Percentiles rank a stretch among this genome's conserved stretches.
Evolutionary conservation across 2,797 vertebrate genomes (phyloP).

Genomic region (Tenualosa thibaudeaui): DNA sequence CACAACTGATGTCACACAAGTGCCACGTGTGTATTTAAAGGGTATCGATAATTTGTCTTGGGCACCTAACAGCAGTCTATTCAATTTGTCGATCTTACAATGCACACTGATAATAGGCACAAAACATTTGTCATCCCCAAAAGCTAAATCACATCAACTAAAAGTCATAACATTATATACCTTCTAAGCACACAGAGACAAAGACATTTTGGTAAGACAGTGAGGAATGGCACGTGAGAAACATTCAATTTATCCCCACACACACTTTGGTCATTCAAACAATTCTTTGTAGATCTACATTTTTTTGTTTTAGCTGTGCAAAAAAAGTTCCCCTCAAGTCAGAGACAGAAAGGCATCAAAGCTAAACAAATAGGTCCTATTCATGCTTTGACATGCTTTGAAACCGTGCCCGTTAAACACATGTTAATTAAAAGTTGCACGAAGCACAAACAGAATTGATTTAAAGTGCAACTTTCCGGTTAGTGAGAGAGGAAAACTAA

Average conservation of each 20-base stretch:
- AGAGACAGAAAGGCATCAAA: constrained; percentile 51
- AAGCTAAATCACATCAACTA: constrained; percentile 10
- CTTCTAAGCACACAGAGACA: constrained; percentile 9
- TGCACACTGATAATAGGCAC: not conserved
- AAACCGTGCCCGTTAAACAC: constrained; percentile 10
- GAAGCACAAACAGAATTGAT: constrained; percentile 36
- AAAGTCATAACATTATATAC: not conserved
- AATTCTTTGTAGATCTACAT: constrained; percentile 44
- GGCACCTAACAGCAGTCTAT: not conserved
- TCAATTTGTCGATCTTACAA: not conserved
- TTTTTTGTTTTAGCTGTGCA: constrained; percentile 48
- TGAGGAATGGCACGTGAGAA: constrained; percentile 41
- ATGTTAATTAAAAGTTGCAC: not conserved
- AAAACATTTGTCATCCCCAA: not conserved
- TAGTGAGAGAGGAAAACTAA: constrained; percentile 8
- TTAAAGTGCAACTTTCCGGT: constrained; percentile 43
- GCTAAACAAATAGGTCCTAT: constrained; percentile 29
- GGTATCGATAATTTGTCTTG: not conserved
- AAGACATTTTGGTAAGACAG: constrained; percentile 43
- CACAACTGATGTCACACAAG: not conserved
- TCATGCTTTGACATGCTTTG: constrained; percentile 4
- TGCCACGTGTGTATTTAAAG: not conserved
- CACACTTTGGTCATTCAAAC: constrained; percentile 62
- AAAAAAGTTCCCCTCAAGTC: constrained; percentile 45
- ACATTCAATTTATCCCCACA: constrained; percentile 51